Conservation (phyloP, 2,113 vertebrate genomes). For the Desmodus rotundus region DNA sequence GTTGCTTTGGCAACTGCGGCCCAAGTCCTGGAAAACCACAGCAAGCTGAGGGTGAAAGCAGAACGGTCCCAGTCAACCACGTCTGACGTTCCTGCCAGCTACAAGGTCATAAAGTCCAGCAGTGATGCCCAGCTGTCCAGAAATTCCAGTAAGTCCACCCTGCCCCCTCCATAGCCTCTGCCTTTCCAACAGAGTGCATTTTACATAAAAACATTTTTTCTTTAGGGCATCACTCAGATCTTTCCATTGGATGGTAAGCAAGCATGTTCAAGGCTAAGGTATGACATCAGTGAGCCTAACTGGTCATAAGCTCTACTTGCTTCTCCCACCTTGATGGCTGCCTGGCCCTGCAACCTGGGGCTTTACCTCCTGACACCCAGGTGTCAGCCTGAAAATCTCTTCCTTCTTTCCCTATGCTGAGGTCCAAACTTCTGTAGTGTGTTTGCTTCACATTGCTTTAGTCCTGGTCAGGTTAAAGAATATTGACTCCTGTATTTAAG, state of each 20-base stretch:
- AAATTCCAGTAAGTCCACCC: constrained; percentile 83
- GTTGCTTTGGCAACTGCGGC: constrained; percentile 79
- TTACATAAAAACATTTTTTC: not conserved
- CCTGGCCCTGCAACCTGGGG: not conserved
- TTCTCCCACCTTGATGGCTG: not conserved
- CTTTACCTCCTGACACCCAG: not conserved
- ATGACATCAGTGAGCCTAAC: not conserved
- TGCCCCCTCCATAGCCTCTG: not conserved
- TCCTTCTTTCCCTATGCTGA: not conserved
- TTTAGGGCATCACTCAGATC: not conserved
- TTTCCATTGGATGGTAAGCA: not conserved
- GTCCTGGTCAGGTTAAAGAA: not conserved
- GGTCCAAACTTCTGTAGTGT: not conserved
- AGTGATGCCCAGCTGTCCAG: constrained; percentile 89
- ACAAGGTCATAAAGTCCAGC: constrained; percentile 89
- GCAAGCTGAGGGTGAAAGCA: constrained; percentile 77
- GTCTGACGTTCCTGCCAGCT: constrained; percentile 77
- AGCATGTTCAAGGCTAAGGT: not conserved
- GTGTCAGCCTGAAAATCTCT: not conserved
- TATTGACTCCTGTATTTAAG: not conserved
- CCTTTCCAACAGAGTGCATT: not conserved
- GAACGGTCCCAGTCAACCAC: constrained; percentile 71
- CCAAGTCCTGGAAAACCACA: constrained; percentile 78
- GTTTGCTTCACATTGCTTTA: not conserved
- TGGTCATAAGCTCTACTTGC: not conserved